Conservation (phyloP, 2,888 invertebrate species). For the Phaedon cochleariae region DNA sequence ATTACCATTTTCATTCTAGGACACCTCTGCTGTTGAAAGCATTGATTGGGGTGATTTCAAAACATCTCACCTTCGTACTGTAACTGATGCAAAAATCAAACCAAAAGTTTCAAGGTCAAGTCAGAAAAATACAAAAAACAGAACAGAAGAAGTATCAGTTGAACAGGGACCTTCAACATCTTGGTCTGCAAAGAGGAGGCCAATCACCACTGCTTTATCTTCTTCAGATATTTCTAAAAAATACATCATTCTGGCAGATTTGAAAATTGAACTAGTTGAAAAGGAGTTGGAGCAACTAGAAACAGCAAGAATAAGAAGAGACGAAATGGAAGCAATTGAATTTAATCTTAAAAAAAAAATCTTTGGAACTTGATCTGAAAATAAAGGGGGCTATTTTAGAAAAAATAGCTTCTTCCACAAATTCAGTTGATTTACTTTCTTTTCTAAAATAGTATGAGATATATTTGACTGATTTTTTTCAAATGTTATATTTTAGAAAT, state of each 20-base stretch:
- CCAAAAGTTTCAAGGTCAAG: neutral
- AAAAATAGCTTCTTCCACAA: neutral
- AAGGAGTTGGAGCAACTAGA: neutral
- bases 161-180: neutral
- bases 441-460: neutral
- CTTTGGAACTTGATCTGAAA: neutral
- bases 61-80: neutral
- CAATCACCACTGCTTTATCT: neutral
- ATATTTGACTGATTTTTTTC: too few species aligned
- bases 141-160: neutral
- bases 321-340: neutral
- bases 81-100: neutral
- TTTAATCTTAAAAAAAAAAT: neutral
- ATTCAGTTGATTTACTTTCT: neutral
- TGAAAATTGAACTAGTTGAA: neutral
- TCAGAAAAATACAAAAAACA: neutral
- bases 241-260: neutral
- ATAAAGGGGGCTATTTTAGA: neutral
- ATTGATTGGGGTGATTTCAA: slow-evolving; percentile 3
- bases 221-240: neutral
- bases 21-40: neutral
- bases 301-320: neutral
- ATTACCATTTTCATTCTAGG: neutral
- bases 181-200: neutral
- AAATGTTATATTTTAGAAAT: too few species aligned